Evolutionary conservation across 2,888 invertebrate genomes (phyloP), one percentile per base, ranked within the genome.

Genomic region (Mylabris sibirica): DNA sequence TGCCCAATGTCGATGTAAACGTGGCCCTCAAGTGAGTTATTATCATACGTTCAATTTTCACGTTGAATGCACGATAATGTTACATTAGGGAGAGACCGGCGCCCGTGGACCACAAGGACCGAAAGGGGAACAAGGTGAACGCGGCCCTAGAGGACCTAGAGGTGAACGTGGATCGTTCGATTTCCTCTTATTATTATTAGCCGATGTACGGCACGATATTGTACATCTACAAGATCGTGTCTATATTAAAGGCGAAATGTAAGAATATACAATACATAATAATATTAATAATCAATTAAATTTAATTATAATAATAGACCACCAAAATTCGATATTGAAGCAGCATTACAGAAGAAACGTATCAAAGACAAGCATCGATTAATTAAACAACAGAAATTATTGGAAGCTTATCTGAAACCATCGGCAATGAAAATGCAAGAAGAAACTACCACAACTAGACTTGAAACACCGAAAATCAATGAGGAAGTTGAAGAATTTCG

Each of bases 161-260:
- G 90, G 90, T 0, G 89, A 90, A 3, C 87, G 87, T 66, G 90
- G 89, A 2, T 89, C 90, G 2, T 84, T 91, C 65, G 91, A 91
- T 80, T 87, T 90, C 70, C 86, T 91, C 81, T 84, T 91, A 60
- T 85, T 91, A 0, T 84, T 91, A 76, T 82, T 91, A 72, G 90
- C 91, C 2, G 91, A 91, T 77, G 82, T 91, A 38, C 84, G 89
- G 65, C 89, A 90, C 72, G 90, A 90, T 76, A 88, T 91, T 70
- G 87, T 87, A 61, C 89, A 89, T 76, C 81, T 91, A 49, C 90
- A 91, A 78, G 84, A 87, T 26, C 86, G 84, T 75, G 89, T 91
- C 3, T 91, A 88, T 74, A 82, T 82, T 63, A 86, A 88, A 62
- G 89, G 88, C 1, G 89, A 90, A 80, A 84, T 83, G 89, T 89